These are phyloP conservation scores for Trachemys scripta DNA, from an alignment of 2,113 vertebrate genomes.

Conservation along the genomic window DNA sequence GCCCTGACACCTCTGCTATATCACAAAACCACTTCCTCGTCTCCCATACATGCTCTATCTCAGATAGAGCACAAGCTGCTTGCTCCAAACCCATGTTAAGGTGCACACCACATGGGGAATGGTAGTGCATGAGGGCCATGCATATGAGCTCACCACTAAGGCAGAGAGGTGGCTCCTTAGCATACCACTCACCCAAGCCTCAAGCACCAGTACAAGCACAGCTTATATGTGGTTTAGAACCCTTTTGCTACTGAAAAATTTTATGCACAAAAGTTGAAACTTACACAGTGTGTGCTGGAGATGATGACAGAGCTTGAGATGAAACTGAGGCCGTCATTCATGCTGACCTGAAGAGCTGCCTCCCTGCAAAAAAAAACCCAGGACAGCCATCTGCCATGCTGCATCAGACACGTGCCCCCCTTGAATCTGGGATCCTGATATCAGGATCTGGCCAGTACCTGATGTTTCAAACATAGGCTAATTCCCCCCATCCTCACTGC, in stretches of 20 bases:
- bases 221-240: fast-evolving
- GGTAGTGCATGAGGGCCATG: fast-evolving
- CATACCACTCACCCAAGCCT: neutral
- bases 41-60: neutral
- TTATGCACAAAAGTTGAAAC: conserved; percentile 6
- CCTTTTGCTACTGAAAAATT: neutral
- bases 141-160: neutral
- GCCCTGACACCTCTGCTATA: neutral
- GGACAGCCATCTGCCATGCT: neutral
- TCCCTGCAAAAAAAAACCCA: conserved; percentile 72
- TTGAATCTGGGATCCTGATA: neutral
- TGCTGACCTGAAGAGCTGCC: conserved; percentile 96
- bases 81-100: fast-evolving
- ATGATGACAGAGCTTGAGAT: conserved; percentile 99
- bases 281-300: conserved; percentile 95
- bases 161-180: fast-evolving
- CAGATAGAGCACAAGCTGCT: fast-evolving
- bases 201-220: fast-evolving
- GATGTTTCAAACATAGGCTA: neutral
- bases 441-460: neutral
- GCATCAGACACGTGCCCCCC: fast-evolving
- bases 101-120: fast-evolving
- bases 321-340: conserved; percentile 98
- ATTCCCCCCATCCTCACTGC: neutral
- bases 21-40: neutral